Percentiles rank a stretch among this genome's conserved stretches.
Evolutionary conservation across 2,113 vertebrate genomes (phyloP).

Genomic region (Puffinus mauretanicus): DNA sequence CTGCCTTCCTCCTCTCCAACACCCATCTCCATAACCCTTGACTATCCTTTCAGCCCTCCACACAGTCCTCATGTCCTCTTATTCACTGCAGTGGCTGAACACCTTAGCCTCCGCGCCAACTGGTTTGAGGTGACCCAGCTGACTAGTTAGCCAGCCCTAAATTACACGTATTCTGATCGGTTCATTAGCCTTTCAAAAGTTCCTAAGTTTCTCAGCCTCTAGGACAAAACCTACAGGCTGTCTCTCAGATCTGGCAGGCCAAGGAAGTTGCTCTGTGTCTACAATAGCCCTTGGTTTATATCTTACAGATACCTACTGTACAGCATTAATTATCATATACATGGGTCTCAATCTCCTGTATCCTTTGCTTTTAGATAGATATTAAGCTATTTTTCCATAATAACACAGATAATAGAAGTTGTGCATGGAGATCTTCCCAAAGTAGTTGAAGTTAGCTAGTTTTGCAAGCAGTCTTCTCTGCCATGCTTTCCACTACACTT

Average conservation of each 20-base stretch:
- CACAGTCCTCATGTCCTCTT: background rate
- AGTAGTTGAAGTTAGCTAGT: background rate
- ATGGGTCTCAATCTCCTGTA: background rate
- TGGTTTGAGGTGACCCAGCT: background rate
- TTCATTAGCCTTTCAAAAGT: background rate
- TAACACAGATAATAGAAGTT: background rate
- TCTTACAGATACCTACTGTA: background rate
- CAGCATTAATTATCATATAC: background rate
- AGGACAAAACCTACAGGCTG: background rate
- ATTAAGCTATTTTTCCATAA: background rate
- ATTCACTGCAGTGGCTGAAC: background rate
- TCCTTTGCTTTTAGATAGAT: background rate
- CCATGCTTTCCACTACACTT: fast-evolving
- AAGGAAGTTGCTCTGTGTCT: background rate
- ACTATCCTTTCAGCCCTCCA: background rate
- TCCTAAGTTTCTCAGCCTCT: background rate
- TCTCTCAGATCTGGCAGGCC: background rate
- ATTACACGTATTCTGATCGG: background rate
- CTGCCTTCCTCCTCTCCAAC: background rate
- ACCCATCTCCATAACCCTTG: background rate
- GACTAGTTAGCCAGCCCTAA: background rate
- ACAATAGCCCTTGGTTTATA: background rate
- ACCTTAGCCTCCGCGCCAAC: background rate
- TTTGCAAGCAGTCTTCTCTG: background rate
- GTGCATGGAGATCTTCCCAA: background rate